Evolutionary conservation across 2,888 invertebrate genomes (phyloP), one percentile per base, ranked within the genome.

Genomic region (Hemicrepidius hirtus): DNA sequence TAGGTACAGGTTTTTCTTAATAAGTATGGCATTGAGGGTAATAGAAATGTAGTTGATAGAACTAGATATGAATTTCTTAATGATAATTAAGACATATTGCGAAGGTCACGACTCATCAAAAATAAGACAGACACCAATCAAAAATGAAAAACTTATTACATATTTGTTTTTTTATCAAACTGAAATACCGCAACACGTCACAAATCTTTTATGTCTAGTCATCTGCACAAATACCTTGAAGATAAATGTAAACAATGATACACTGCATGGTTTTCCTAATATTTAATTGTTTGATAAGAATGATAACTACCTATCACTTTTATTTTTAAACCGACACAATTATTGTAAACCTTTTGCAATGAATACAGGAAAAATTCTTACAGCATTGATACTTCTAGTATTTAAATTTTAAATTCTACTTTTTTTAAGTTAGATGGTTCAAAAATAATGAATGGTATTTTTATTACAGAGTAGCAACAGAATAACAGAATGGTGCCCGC

Each of bases 1-100:
- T 53, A n/a, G n/a, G n/a, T n/a, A 53, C 53, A 53, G 53, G 63
- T 64, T 49, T 18, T 28, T 63, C 35, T 64, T 64, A 49, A 64
- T 49, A 21, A 6, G 5, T 18, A 32, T 64, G 50, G 37, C 63
- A 64, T 64, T 64, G 63, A 50, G 32, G 50, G 18, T 32, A 64
- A 35, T 64, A 24, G 10, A 35, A 64, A 53, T 28, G 28, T 28
- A 28, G 53, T 53, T 28, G 28, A 1, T n/a, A 24, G 13, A 53
- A 28, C n/a, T 24, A 13, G 28, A 32, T 9, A 24, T n/a, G n/a
- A n/a, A n/a, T 21, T n/a, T 24, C n/a, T 50, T 53, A 53, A 28
- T 44, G 5, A 44, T 28, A 28, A 53, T 28, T 53, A 53, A 53
- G 53, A 53, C 12, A 28, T 28, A 5, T 13, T 13, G 10, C 13